phyloP scores from a whole-genome alignment of 2,888 invertebrate genomes.

The Apotomis betuletana region DNA sequence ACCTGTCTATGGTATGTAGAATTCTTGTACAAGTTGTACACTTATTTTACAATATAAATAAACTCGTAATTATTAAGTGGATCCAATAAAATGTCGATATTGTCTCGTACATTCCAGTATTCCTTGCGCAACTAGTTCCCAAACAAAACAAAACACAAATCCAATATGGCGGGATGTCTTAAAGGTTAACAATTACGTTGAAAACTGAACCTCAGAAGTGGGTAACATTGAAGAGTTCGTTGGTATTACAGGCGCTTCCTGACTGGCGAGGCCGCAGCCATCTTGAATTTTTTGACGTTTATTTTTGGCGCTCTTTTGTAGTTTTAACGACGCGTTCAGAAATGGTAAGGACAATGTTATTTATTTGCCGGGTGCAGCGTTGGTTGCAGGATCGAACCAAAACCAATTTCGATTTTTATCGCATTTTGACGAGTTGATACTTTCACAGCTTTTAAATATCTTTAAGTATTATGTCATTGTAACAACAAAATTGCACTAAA shows the following conservation, averaged over 20 bases:
- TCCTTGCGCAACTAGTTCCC: constrained; percentile 36
- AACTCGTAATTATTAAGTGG: constrained; percentile 10
- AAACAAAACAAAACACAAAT: constrained; percentile 32
- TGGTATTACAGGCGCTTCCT: constrained; percentile 82
- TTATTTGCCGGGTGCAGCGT: constrained; percentile 35
- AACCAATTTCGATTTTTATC: constrained; percentile 6
- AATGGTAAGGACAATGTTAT: constrained; percentile 57
- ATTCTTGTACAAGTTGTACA: background rate
- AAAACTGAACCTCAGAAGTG: constrained; percentile 56
- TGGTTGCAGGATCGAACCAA: background rate
- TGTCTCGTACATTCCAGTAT: constrained; percentile 26
- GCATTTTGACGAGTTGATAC: background rate
- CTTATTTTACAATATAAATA: constrained; percentile 3
- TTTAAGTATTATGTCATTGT: too few relatives aligned
- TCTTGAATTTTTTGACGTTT: constrained; percentile 79
- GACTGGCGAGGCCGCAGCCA: constrained; percentile 74
- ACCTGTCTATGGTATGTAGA: too few relatives aligned
- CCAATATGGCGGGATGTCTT: constrained; percentile 39
- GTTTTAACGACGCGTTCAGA: constrained; percentile 52
- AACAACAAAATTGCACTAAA: too few relatives aligned
- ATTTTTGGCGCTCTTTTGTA: constrained; percentile 76
- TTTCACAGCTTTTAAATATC: too few relatives aligned
- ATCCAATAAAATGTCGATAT: constrained; percentile 21
- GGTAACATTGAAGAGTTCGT: constrained; percentile 82
- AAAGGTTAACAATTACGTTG: constrained; percentile 41